Percentiles rank a stretch among this genome's conserved stretches.
These are phyloP conservation scores for Chitala chitala DNA, from an alignment of 2,113 vertebrate species.

Conservation along the genomic window DNA sequence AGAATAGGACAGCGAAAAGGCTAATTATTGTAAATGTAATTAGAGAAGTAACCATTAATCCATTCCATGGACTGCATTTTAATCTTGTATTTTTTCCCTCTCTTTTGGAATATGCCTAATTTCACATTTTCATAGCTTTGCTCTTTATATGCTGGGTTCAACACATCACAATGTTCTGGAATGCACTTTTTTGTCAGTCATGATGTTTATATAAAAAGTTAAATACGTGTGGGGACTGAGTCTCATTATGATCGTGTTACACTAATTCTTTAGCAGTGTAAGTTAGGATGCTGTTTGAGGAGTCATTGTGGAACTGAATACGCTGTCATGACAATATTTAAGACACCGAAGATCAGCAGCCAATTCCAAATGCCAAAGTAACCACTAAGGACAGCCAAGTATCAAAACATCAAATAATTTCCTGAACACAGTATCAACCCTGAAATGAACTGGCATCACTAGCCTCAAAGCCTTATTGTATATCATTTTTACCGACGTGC, in stretches of 20 bases:
- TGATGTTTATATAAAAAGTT: neutral
- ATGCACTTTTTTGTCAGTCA: neutral
- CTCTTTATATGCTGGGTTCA: neutral
- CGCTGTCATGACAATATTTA: neutral
- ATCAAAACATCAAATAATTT: conserved; percentile 27
- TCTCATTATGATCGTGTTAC: neutral
- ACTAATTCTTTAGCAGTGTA: neutral
- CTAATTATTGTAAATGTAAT: neutral
- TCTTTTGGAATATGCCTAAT: no score
- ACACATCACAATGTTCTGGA: neutral
- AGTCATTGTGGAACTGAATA: neutral
- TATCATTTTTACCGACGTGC: conserved; percentile 37
- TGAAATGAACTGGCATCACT: conserved; percentile 43
- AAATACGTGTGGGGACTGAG: neutral
- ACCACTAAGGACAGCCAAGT: neutral
- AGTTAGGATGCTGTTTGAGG: neutral
- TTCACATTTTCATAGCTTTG: no score
- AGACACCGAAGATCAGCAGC: neutral
- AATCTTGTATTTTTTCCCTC: no score
- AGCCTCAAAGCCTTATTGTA: conserved; percentile 38
- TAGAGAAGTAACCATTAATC: no score
- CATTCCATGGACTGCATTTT: no score
- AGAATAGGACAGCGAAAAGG: neutral
- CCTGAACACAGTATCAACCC: conserved; percentile 51
- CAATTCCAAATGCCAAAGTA: neutral